Conservation (phyloP, 2,888 invertebrate species). For the Hybos culiciformis region DNA sequence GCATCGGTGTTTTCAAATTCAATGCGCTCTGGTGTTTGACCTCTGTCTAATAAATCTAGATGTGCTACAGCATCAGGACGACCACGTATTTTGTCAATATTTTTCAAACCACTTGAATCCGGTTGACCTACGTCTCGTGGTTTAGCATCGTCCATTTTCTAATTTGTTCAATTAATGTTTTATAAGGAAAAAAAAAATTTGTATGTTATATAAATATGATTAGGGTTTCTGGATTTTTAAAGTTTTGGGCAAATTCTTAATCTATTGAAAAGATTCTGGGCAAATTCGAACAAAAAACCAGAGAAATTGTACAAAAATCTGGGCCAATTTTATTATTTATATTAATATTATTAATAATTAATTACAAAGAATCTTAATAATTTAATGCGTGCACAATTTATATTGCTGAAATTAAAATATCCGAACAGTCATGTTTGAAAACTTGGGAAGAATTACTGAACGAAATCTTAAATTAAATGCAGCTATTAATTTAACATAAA, state of each 20-base stretch:
- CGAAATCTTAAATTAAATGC: background rate
- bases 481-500: background rate
- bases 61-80: conserved; percentile 26
- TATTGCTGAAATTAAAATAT: conserved; percentile 10
- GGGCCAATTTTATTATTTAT: too few species aligned
- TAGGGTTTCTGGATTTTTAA: too few species aligned
- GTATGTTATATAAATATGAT: too few species aligned
- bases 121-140: conserved; percentile 19
- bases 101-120: too few species aligned
- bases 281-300: too few species aligned
- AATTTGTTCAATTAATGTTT: background rate
- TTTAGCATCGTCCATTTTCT: conserved; percentile 5
- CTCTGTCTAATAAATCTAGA: conserved; percentile 32
- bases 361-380: too few species aligned
- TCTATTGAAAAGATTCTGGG: too few species aligned
- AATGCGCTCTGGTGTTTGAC: conserved; percentile 62
- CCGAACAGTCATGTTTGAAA: conserved; percentile 11
- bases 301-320: too few species aligned
- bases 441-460: conserved; percentile 19
- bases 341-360: too few species aligned
- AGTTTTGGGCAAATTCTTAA: too few species aligned
- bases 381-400: too few species aligned
- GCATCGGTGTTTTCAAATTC: conserved; percentile 63
- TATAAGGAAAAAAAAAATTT: background rate
- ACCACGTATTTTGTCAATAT: conserved; percentile 24